These are phyloP conservation scores for Zoanthus gigantus DNA, from an alignment of 92 coral and sea anemone genomes.

Conservation along the genomic window DNA sequence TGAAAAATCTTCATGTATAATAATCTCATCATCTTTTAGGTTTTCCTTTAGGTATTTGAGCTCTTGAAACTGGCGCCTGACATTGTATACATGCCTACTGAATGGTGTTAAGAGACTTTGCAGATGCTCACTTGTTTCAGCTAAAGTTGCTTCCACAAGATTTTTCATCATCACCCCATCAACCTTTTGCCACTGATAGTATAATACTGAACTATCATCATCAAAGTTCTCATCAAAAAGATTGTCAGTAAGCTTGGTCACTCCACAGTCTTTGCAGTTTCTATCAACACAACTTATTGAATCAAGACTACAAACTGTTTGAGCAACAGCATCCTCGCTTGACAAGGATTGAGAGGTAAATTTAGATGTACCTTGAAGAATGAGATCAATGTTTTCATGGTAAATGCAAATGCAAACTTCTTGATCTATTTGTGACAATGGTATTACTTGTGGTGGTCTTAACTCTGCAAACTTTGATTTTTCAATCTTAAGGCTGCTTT, in stretches of 20 bases:
- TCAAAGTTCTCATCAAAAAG: slow-evolving; percentile 27
- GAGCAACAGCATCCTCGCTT: slow-evolving; percentile 47
- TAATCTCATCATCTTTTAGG: neutral
- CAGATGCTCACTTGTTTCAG: slow-evolving; percentile 32
- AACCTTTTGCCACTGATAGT: slow-evolving; percentile 69
- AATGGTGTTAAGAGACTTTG: slow-evolving; percentile 16
- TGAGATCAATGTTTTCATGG: slow-evolving; percentile 67
- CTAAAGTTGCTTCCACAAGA: slow-evolving; percentile 29
- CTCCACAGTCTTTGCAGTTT: slow-evolving; percentile 54
- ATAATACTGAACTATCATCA: slow-evolving; percentile 40
- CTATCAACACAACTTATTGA: slow-evolving; percentile 56
- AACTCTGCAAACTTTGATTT: slow-evolving; percentile 63
- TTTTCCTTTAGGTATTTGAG: neutral
- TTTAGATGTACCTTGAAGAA: slow-evolving; percentile 51
- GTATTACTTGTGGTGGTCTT: slow-evolving; percentile 54
- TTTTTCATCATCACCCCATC: slow-evolving; percentile 52
- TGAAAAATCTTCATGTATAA: slow-evolving; percentile 32
- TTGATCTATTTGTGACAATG: slow-evolving; percentile 45
- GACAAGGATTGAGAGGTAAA: neutral
- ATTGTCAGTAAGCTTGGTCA: neutral
- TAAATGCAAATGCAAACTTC: slow-evolving; percentile 62
- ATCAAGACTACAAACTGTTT: slow-evolving; percentile 60
- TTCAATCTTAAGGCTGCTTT: slow-evolving; percentile 46
- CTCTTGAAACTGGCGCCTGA: slow-evolving; percentile 34
- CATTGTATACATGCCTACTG: slow-evolving; percentile 49